These are phyloP conservation scores for Micropterix aruncella DNA, from an alignment of 2,888 invertebrate species.

Conservation along the genomic window DNA sequence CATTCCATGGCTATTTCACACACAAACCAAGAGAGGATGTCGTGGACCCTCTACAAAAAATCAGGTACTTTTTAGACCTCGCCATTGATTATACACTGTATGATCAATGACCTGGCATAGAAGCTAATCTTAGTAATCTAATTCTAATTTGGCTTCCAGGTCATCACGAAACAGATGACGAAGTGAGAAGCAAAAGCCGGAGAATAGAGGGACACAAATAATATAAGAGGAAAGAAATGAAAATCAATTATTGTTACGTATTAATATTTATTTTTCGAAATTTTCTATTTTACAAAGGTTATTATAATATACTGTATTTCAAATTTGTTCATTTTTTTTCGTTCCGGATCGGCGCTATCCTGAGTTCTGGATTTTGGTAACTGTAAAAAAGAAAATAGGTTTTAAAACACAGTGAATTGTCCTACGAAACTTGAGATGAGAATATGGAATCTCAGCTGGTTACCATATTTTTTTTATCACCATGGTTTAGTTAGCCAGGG, in stretches of 20 bases:
- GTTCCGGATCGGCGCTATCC: neutral
- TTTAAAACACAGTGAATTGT: neutral
- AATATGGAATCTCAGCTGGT: constrained; percentile 16
- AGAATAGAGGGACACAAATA: neutral
- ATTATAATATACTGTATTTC: too few relatives aligned
- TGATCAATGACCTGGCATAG: too few relatives aligned
- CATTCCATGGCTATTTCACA: constrained; percentile 38
- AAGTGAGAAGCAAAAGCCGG: too few relatives aligned
- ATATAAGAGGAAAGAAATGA: too few relatives aligned
- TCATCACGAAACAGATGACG: too few relatives aligned
- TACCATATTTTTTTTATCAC: constrained; percentile 24
- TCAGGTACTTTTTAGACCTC: too few relatives aligned
- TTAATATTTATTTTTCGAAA: neutral
- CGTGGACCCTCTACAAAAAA: constrained; percentile 37
- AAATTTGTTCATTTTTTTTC: neutral
- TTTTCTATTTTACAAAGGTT: too few relatives aligned
- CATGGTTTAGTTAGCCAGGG: constrained; percentile 26
- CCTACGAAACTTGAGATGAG: too few relatives aligned
- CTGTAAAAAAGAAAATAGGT: neutral
- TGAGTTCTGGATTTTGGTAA: neutral
- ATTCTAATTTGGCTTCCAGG: too few relatives aligned
- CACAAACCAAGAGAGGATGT: constrained; percentile 32
- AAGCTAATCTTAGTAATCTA: too few relatives aligned
- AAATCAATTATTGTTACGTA: neutral
- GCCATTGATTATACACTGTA: too few relatives aligned